Base-by-base conservation (phyloP, 2,113 vertebrate genomes). In the Siniperca knerii region DNA sequence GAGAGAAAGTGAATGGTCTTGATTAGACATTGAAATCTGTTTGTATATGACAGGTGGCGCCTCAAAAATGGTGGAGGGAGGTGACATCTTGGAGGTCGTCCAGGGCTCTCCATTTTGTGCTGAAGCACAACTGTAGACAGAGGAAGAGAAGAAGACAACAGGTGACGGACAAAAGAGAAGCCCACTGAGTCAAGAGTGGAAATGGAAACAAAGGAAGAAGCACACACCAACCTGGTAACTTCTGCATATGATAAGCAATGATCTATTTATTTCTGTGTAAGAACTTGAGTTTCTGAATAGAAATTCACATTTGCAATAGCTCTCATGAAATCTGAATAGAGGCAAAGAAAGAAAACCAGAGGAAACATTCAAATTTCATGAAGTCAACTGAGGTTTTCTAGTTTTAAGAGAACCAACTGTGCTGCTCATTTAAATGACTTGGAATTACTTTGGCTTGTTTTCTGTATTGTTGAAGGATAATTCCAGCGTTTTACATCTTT, bases 11-110 rank as follows among this genome's bases (percentile, higher is more conserved):
- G 89, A 93, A 94, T 92, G 71, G 83, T 80, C 83, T 81, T 94
- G 92, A 95, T 94, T 92, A 91, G 84, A 82, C 88, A 92, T 94
- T 90, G 82, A 92, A 89, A 90, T 85, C 21, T 16, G 69, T 75
- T 91, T 92, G 79, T 92, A 79, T 93, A 67, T 79, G 86, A 78
- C 93, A 97, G 96, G 87, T 82, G 95, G 87, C 21, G 92, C 93
- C 46, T 90, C 77, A 9, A 92, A 90, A 77, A 93, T 94, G 1
- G 86, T 78, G 76, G 66, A 91, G 82, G 94, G 95, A 83, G 94
- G 95, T 0, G 92, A 94, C 65, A 75, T 95, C 72, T 91, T 95
- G 77, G 90, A 95, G n/a, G 73, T 93, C 60, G 82, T 89, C 66
- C 92, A 92, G 23, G 90, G 88, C 6, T 81, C 83, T 55, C 12